phyloP scores from a whole-genome alignment of 2,113 vertebrate species.

The Cavia porcellus region DNA sequence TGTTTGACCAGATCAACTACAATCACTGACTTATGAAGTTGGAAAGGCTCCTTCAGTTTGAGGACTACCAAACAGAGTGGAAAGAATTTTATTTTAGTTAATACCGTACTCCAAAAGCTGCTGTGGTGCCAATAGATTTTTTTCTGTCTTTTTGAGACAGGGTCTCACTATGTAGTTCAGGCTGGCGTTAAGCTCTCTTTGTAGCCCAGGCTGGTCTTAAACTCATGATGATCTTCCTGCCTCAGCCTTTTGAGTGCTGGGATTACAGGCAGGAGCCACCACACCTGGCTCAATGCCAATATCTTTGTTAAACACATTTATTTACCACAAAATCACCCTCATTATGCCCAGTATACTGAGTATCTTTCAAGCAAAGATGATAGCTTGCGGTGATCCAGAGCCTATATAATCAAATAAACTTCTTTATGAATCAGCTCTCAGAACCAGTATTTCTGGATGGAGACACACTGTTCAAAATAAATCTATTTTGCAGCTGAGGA shows the following conservation, averaged over 20 bases:
- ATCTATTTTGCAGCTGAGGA: background rate
- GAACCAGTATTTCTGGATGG: background rate
- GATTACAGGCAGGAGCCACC: no score
- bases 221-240: no score
- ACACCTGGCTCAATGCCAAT: no score
- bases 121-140: no score
- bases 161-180: no score
- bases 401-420: background rate
- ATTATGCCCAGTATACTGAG: background rate
- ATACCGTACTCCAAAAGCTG: background rate
- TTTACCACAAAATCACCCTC: slow-evolving; percentile 16
- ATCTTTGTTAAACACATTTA: background rate
- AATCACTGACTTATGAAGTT: background rate
- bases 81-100: slow-evolving; percentile 40
- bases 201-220: no score
- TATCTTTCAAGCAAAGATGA: background rate
- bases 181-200: no score
- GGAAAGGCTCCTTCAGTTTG: background rate
- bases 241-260: no score
- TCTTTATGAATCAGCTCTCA: slow-evolving; percentile 4
- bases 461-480: slow-evolving; percentile 26
- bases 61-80: background rate
- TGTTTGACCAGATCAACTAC: background rate
- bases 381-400: background rate
- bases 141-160: no score